Evolutionary conservation across 2,797 vertebrate genomes (phyloP), one percentile per base, ranked within the genome.

Genomic region (Esox masquinongy): DNA sequence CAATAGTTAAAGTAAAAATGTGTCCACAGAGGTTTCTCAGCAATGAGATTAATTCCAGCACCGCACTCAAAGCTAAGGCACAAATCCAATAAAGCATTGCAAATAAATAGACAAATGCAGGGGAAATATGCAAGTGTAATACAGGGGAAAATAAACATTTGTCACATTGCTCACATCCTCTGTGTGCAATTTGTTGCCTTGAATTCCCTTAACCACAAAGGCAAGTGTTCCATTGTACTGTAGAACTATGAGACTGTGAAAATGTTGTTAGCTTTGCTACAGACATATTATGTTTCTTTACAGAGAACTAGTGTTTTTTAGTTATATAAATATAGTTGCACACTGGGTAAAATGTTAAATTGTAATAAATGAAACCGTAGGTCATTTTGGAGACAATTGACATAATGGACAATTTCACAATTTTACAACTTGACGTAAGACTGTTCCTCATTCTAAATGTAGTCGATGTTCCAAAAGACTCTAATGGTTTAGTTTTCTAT

Each of bases 81-180:
- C 34, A 75, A 81, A 77, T 83, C 69, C 74, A 79, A 85, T 82
- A 80, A 81, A 80, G 24, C 47, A 53, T 74, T 82, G 69, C 59
- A 77, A 16, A 84, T 61, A 82, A 86, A 77, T 34, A 47, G 51
- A 66, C 5, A 79, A 80, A 85, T 73, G 61, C 26, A 74, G 22
- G 11, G 77, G 43, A 85, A 78, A 82, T n/a, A 26, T 50, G 71
- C 43, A 75, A 71, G 22, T 16, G 50, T 70, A 72, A 83, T 66
- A 74, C 63, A 76, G 22, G 51, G 3, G 11, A 17, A 81, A 79
- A 80, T 36, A 31, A 31, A 71, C 2, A 77, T 79, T 75, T 81
- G 77, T 79, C 59, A 77, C 63, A 14, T n/a, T 22, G 59, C 11
- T 15, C 5, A 71, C 72, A 80, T 79, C 76, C 22, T 19, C 19